Percentiles rank a stretch among this genome's conserved stretches.
Evolutionary conservation across 2,797 vertebrate species (phyloP).

Genomic region (Sebastes cheni): DNA sequence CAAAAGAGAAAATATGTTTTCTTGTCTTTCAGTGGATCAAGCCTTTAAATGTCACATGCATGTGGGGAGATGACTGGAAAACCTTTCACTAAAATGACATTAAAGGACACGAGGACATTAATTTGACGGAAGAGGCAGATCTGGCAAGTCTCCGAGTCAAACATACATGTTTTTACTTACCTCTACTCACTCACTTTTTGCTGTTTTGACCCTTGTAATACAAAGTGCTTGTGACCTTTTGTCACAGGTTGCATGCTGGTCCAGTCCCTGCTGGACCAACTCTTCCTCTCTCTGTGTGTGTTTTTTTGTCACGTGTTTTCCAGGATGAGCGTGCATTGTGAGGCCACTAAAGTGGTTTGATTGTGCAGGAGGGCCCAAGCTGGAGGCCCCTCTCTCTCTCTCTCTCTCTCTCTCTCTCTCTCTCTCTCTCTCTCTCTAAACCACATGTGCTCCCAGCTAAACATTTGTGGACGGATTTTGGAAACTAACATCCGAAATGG

Average conservation of each 20-base stretch:
- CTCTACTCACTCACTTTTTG: background rate
- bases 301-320: conserved; percentile 31
- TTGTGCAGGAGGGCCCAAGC: conserved; percentile 37
- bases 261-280: background rate
- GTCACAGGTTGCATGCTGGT: no score
- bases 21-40: background rate
- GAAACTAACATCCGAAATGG: conserved; percentile 42
- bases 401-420: no score
- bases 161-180: background rate
- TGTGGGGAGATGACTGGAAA: background rate
- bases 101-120: conserved; percentile 5
- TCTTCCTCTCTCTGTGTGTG: background rate
- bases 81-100: background rate
- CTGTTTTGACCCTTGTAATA: no score
- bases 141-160: conserved; percentile 47
- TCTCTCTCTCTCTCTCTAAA: background rate
- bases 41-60: conserved; percentile 8
- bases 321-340: conserved; percentile 25
- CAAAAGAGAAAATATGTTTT: background rate
- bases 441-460: conserved; percentile 45
- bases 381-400: conserved; percentile 26
- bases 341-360: conserved; percentile 24
- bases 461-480: conserved; percentile 51
- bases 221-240: no score
- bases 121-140: conserved; percentile 32